Base-by-base conservation (phyloP, 92 coral and sea anemone genomes). In the Epizoanthus fatuus region DNA sequence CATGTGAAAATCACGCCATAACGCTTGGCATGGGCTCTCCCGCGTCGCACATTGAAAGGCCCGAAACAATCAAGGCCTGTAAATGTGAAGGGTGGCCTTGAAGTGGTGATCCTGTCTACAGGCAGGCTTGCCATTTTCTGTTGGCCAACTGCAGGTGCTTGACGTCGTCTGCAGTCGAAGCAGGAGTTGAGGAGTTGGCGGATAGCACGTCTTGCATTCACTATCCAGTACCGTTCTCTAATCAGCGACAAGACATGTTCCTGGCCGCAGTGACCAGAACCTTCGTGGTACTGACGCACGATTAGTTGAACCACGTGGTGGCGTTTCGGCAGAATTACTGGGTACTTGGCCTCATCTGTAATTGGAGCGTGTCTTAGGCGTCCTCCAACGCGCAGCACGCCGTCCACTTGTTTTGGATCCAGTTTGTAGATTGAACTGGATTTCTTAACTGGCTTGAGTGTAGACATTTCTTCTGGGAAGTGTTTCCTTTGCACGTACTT, bases 51-150 rank as follows among this genome's bases (percentile, higher is more conserved):
- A 20, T n/a, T 35, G 25, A 77, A 44, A 9, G 85, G 58, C 2
- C 76, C 84, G 52, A 85, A 75, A 49, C 39, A 86, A 58, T 86
- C 89, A 38, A 79, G 40, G 12, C 79, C 79, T 0, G 64, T 73
- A 35, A 14, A 32, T 10, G 84, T 85, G 12, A 67, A 86, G 5
- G 78, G 84, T 16, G 84, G 84, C 70, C 52, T 15, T 4, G 57
- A 51, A 2, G 86, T 56, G 5, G 86, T 80, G 81, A 87, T 68
- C 5, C 69, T 58, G 73, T 80, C 76, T 15, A 7, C 67, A 0
- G 90, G 90, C 16, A 80, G 47, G 40, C 70, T 86, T 9, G 81
- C 81, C 90, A 87, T 87, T 74, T 68, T 87, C 49, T 87, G 90
- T 11, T 8, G 38, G 14, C 86, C 71, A 7, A 69, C 49, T 12